These are phyloP conservation scores for Actenoides hombroni DNA, from an alignment of 2,113 vertebrate genomes.

Conservation along the genomic window DNA sequence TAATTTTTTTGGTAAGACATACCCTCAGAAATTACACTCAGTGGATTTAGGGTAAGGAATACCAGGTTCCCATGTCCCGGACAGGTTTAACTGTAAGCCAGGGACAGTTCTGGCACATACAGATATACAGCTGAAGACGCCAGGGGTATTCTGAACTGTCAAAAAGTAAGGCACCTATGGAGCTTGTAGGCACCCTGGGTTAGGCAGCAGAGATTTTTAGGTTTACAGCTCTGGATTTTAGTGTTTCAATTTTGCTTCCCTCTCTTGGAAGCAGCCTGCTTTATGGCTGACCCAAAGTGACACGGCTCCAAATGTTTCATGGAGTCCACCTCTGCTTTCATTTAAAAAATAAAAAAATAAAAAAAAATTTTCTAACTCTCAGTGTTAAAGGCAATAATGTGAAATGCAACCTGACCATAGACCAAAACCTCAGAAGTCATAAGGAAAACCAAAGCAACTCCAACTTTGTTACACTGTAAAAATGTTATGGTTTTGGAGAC, in stretches of 20 bases:
- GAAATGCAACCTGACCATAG: not conserved
- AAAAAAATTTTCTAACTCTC: not conserved
- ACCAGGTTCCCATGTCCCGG: not conserved
- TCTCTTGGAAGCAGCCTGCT: not conserved
- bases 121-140: not conserved
- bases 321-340: not conserved
- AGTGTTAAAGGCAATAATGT: not conserved
- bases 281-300: not conserved
- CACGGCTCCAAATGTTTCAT: not conserved
- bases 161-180: not conserved
- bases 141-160: not conserved
- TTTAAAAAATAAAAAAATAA: not conserved
- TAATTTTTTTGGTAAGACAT: not conserved
- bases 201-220: not conserved
- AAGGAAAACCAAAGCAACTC: not conserved
- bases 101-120: not conserved
- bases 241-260: not conserved
- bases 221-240: not conserved
- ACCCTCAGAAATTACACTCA: not conserved
- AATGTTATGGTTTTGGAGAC: not conserved
- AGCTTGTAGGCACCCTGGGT: not conserved
- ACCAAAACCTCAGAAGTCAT: not conserved
- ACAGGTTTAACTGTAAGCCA: not conserved
- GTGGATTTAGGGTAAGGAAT: not conserved
- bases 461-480: constrained; percentile 3